A percentile compares a stretch with the other conserved stretches of the same genome.
These are phyloP conservation scores for Pomacea maculata DNA, from an alignment of 1,140 invertebrate genomes.

Conservation along the genomic window DNA sequence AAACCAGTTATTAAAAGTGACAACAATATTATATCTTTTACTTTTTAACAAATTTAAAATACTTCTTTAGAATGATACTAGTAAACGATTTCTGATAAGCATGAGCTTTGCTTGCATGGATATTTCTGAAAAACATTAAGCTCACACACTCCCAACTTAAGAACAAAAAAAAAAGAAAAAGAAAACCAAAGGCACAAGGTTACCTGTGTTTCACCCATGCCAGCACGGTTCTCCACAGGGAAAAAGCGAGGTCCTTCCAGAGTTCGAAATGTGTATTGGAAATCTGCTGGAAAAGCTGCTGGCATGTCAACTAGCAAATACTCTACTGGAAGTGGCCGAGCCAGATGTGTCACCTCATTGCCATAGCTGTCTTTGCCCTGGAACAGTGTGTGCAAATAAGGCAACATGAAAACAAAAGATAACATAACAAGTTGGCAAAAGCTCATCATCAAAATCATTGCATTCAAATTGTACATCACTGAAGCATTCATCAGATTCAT, in stretches of 20 bases:
- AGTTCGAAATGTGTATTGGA: constrained; percentile 80
- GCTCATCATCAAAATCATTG: too few relatives aligned
- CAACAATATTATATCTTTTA: too few relatives aligned
- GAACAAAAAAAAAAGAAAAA: neutral
- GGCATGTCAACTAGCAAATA: constrained; percentile 97
- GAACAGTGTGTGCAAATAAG: constrained; percentile 46
- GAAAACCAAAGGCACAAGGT: neutral
- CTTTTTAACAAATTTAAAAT: too few relatives aligned
- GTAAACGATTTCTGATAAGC: too few relatives aligned
- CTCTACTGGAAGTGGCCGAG: constrained; percentile 94
- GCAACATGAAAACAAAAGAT: neutral
- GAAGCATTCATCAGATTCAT: too few relatives aligned
- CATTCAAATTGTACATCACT: too few relatives aligned
- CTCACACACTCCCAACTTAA: neutral
- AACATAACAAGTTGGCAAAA: neutral
- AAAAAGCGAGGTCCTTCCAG: constrained; percentile 74
- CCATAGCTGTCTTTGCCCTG: constrained; percentile 97
- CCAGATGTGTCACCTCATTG: constrained; percentile 93
- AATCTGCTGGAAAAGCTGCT: constrained; percentile 89
- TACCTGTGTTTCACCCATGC: constrained; percentile 61
- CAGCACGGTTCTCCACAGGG: constrained; percentile 83
- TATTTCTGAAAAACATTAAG: too few relatives aligned
- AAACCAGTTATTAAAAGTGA: too few relatives aligned
- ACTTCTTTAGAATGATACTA: too few relatives aligned
- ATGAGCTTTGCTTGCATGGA: too few relatives aligned